Evolutionary conservation across 2,797 vertebrate species (phyloP).

Genomic region (Vireo griseus): DNA sequence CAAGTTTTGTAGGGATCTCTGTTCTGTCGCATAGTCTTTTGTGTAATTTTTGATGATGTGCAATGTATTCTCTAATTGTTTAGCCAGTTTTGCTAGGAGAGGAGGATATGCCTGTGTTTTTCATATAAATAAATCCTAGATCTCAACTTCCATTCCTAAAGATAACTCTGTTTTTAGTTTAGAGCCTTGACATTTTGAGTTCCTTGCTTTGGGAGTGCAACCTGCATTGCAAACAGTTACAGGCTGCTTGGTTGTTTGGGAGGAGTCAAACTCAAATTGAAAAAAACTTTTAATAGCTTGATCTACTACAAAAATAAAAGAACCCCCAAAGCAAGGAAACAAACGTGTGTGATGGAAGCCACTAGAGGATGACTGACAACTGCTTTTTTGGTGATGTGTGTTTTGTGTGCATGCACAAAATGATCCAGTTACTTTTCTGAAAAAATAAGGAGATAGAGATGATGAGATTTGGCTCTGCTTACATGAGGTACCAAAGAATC

Average conservation of each 20-base stretch:
- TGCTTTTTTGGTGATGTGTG: neutral
- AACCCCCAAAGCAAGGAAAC: neutral
- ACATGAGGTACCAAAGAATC: neutral
- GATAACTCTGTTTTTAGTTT: neutral
- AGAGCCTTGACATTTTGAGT: neutral
- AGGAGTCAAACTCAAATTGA: neutral
- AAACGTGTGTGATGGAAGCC: neutral
- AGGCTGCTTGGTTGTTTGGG: neutral
- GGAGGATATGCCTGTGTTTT: neutral
- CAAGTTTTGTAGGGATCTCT: neutral
- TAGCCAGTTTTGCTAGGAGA: neutral
- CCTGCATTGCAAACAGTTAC: neutral
- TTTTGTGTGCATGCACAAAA: neutral
- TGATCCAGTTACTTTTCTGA: neutral
- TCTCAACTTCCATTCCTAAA: neutral
- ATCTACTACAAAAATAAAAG: neutral
- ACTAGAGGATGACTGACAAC: neutral
- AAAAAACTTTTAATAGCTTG: neutral
- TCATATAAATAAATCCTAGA: neutral
- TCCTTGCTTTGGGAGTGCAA: neutral
- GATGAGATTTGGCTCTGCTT: neutral
- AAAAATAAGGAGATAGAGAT: neutral
- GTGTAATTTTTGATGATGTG: neutral
- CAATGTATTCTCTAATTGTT: conserved; percentile 36
- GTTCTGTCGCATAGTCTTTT: neutral